Base-by-base conservation (phyloP, 1,140 invertebrate genomes). In the Chironomus tepperi region DNA sequence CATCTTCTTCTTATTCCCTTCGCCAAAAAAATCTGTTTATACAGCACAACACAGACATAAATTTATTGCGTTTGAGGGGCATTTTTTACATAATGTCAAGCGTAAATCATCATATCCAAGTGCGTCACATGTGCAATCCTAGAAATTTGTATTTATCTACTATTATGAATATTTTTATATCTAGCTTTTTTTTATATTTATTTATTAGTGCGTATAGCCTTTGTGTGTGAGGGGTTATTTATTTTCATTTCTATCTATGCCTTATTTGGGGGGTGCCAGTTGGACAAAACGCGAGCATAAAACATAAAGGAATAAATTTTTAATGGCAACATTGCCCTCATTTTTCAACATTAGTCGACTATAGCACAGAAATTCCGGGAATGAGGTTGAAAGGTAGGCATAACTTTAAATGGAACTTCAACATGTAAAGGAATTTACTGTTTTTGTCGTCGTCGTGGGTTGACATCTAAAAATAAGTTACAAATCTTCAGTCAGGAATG, bases 251-350 rank as follows among this genome's bases (percentile, higher is more conserved):
- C 9, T 57, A 57, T 5, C n/a, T 34, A 15, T 57, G 15, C n/a
- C 47, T 18, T 70, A 19, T 70, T 9, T 21, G 12, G 65, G 65
- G 65, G 65, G 16, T 70, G 65, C 19, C 65, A 70, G 65, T 21
- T 70, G 65, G 65, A 70, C 65, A 57, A 57, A 57, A 57, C 47
- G 47, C 47, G 65, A 57, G 9, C 8, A 57, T 57, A n/a, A n/a
- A n/a, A 57, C n/a, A 57, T 57, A 57, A n/a, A 57, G 24, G 47
- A 15, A 57, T 1, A 57, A 57, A 57, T 15, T 57, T 57, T 57
- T 57, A 57, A 57, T 57, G 3, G 47, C 47, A 78, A 79, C 42
- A 81, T 80, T 67, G 79, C 79, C n/a, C 80, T 79, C n/a, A 81
- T 79, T 74, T 79, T 43, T 43, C 21, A n/a, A 42, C 24, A 42